Conservation (phyloP, 1,140 invertebrate species). For the Bombus impatiens region DNA sequence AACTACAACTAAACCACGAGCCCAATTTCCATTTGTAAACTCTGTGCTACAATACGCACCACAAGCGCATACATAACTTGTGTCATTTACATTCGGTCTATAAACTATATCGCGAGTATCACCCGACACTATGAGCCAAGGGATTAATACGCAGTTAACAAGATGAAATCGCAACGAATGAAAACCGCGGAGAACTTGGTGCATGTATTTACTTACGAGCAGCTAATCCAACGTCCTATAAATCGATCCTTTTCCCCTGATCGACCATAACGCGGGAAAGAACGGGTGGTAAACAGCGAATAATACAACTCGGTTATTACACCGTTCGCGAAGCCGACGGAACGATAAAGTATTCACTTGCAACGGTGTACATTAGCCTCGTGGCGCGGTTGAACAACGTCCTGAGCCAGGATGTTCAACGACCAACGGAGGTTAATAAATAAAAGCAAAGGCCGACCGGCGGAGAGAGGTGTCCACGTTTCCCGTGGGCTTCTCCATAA, state of each 20-base stretch:
- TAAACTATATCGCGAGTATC: neutral
- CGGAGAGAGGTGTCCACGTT: slow-evolving; percentile 27
- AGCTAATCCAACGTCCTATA: neutral
- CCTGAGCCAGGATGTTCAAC: slow-evolving; percentile 37
- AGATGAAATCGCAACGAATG: no score
- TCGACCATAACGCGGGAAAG: neutral
- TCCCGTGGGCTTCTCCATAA: slow-evolving; percentile 34
- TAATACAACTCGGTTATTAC: slow-evolving; percentile 29
- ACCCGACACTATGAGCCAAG: neutral
- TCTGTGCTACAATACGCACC: no score
- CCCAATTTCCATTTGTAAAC: no score
- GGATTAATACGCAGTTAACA: neutral
- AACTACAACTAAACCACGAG: no score
- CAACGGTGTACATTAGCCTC: neutral
- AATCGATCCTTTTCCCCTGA: neutral
- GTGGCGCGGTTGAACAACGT: slow-evolving; percentile 18
- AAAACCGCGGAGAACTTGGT: no score
- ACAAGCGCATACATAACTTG: neutral
- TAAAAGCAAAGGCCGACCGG: neutral
- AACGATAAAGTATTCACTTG: slow-evolving; percentile 38
- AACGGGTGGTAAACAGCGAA: slow-evolving; percentile 17
- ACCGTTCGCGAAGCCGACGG: neutral
- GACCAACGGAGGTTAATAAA: slow-evolving; percentile 43
- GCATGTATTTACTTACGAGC: neutral
- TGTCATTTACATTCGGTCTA: neutral